Evolutionary conservation across 37 sponge, comb jelly and placozoan species (phyloP).

Genomic region (Ephydatia muelleri): DNA sequence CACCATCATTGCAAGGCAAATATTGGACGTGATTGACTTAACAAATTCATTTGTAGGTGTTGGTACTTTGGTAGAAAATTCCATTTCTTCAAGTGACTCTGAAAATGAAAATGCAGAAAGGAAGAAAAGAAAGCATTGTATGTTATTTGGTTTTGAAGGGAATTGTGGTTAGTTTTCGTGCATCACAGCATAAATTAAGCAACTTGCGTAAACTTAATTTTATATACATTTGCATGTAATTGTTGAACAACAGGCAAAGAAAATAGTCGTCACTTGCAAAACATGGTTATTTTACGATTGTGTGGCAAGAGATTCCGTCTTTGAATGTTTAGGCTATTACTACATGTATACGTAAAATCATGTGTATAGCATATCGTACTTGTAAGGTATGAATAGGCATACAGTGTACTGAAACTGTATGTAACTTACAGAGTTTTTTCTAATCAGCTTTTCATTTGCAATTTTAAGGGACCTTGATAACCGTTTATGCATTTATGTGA

Average conservation of each 20-base stretch:
- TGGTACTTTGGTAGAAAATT: not conserved
- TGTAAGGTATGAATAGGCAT: not conserved
- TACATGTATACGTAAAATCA: not conserved
- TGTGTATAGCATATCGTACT: not conserved
- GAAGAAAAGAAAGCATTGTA: not conserved
- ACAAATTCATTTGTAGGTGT: not conserved
- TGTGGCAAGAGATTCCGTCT: not conserved
- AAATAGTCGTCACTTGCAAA: not conserved
- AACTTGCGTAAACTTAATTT: not conserved
- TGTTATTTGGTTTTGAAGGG: not conserved
- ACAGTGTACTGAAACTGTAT: not conserved
- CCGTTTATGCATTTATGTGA: not conserved
- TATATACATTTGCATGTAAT: not conserved
- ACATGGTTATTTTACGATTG: not conserved
- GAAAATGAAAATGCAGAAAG: not conserved
- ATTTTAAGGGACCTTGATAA: not conserved
- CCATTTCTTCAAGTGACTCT: slow-evolving; percentile 1
- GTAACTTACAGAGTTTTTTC: not conserved
- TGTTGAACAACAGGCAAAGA: not conserved
- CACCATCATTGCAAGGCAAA: too few relatives aligned
- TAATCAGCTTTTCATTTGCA: not conserved
- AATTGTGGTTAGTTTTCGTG: not conserved
- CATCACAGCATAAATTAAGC: not conserved
- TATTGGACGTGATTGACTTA: too few relatives aligned
- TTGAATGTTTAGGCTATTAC: not conserved